These are phyloP conservation scores for Meleagris gallopavo DNA, from an alignment of 2,113 vertebrate genomes.

Conservation along the genomic window DNA sequence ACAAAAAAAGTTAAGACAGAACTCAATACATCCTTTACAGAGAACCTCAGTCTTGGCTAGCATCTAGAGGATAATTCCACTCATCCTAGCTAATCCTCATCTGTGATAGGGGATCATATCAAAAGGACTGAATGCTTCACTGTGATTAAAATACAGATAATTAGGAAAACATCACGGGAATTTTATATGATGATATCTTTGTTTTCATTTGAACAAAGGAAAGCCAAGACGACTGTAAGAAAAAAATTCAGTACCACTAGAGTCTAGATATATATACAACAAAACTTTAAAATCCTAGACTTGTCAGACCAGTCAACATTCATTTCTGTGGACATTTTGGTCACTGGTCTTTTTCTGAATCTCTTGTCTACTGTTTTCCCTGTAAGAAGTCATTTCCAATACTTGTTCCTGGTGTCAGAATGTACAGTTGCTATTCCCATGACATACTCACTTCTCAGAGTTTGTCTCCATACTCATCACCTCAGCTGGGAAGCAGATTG, in stretches of 20 bases:
- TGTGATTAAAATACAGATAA: constrained; percentile 26
- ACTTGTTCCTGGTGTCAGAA: constrained; percentile 29
- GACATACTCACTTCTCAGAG: constrained; percentile 51
- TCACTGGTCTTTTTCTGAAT: constrained; percentile 46
- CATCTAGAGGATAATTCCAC: neutral
- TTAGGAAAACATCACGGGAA: neutral
- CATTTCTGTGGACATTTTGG: constrained; percentile 42
- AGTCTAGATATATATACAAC: neutral
- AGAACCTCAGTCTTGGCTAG: neutral
- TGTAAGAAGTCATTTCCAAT: constrained; percentile 60
- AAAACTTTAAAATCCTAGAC: constrained; percentile 41
- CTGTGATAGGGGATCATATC: neutral
- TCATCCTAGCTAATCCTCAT: neutral
- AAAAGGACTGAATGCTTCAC: constrained; percentile 24
- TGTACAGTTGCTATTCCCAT: constrained; percentile 28
- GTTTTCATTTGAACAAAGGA: neutral
- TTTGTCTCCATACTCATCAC: constrained; percentile 25
- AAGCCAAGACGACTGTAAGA: neutral
- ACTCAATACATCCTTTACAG: neutral
- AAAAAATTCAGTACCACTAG: neutral
- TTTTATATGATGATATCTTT: neutral
- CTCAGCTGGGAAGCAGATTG: constrained; percentile 29
- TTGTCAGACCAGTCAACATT: constrained; percentile 41
- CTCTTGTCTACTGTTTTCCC: constrained; percentile 32
- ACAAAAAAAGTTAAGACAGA: neutral